Evolutionary conservation across 2,888 invertebrate species (phyloP).

Genomic region (Phyllotreta striolata): DNA sequence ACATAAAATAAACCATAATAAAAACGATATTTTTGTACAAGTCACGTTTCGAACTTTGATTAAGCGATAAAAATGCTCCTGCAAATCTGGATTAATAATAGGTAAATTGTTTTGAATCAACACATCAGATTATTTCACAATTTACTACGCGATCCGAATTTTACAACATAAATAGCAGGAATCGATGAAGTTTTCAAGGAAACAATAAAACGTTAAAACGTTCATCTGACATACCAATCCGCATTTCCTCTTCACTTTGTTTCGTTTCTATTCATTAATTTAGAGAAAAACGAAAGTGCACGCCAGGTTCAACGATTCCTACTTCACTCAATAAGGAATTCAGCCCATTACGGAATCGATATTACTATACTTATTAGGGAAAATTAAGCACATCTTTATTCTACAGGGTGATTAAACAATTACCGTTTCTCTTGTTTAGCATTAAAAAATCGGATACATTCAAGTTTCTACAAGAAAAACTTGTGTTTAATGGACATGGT

Average conservation of each 20-base stretch:
- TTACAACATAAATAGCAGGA: background rate
- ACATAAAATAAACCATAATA: no score
- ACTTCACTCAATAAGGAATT: conserved; percentile 26
- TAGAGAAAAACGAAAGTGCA: conserved; percentile 32
- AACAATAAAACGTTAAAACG: conserved; percentile 11
- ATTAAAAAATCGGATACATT: no score
- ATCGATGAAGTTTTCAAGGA: conserved; percentile 17
- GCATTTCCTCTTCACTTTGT: conserved; percentile 17
- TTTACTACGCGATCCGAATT: no score
- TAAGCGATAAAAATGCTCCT: no score
- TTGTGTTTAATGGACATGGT: no score
- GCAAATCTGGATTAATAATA: no score
- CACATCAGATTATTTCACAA: no score
- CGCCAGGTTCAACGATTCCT: conserved; percentile 18
- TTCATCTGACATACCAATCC: conserved; percentile 20
- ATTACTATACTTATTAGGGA: conserved; percentile 16
- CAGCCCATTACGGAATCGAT: conserved; percentile 19
- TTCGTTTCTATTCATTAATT: conserved; percentile 17
- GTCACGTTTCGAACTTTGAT: no score
- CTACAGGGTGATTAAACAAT: conserved; percentile 1
- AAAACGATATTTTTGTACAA: no score
- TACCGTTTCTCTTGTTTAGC: background rate
- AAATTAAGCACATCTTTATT: conserved; percentile 15
- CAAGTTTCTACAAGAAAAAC: background rate
- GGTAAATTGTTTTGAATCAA: no score